Base-by-base conservation (phyloP, 1,140 invertebrate species). In the Plodia interpunctella region DNA sequence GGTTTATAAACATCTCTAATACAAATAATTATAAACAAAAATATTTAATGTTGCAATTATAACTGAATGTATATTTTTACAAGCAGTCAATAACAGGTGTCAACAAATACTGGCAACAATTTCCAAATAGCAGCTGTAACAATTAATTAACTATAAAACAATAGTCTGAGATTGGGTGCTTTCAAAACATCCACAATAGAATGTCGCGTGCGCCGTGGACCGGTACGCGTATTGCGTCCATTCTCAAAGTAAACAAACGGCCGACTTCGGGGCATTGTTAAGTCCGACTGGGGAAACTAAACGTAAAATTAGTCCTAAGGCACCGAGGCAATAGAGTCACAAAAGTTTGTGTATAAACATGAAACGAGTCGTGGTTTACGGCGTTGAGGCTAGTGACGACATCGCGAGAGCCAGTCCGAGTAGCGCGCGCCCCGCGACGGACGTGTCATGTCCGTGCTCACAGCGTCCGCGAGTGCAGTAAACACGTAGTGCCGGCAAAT, bases 211-310 rank as follows among this genome's bases (percentile, higher is more conserved):
- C 61, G 57, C 64, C 63, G 56, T 55, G 56, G 49, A 61, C 63
- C 72, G 71, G 67, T 69, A 68, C 68, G 65, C 65, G 54, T 57
- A 60, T 79, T 80, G 68, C 73, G 65, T 71, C 67, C 68, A 59
- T 74, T 81, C 75, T 68, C 74, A 81, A 74, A 69, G 68, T 79
- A 80, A 83, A 85, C 74, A 83, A 70, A 65, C 59, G 72, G 55
- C 67, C 66, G 75, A 74, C 75, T 78, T 70, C 59, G 63, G 11
- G 30, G 30, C 63, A 68, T 79, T 74, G 68, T 75, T 71, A 62
- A 20, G 8, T 13, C n/a, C 28, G 53, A 2, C 5, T 13, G 18
- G 19, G 3, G 20, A 51, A 20, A 51, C 19, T 20, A 9, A 17
- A 51, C 50, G 18, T 3, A 51, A 51, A 51, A 19, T 20, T 1